Evolutionary conservation across 2,888 invertebrate genomes (phyloP).

Genomic region (Lithophane semibrunnea): DNA sequence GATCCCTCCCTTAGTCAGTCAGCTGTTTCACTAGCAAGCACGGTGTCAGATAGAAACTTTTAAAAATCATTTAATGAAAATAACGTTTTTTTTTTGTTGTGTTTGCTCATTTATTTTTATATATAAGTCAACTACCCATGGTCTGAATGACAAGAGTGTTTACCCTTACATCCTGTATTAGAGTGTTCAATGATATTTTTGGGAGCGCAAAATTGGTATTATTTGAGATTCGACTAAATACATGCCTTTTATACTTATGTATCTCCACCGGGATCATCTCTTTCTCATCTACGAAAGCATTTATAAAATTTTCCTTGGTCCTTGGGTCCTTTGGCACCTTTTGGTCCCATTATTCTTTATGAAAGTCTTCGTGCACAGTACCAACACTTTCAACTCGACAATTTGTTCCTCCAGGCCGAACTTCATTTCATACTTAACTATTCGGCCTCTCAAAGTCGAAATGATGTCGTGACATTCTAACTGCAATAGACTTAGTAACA

Average conservation of each 20-base stretch:
- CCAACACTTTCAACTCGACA: neutral
- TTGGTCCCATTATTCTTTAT: neutral
- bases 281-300: neutral
- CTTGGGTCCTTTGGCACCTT: neutral
- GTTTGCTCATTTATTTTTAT: no score
- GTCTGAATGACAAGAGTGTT: no score
- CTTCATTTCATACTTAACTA: neutral
- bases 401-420: neutral
- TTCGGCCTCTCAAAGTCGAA: neutral
- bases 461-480: slow-evolving; percentile 27
- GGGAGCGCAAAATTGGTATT: neutral
- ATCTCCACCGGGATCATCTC: neutral
- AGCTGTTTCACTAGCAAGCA: no score
- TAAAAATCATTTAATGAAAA: no score
- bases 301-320: neutral
- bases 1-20: no score
- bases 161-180: no score
- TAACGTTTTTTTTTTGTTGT: no score
- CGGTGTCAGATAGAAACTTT: no score
- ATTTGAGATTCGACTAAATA: neutral
- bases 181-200: neutral
- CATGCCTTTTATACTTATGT: neutral
- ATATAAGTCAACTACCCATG: no score
- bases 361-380: neutral
- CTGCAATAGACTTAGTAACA: slow-evolving; percentile 31